Conservation (phyloP, 2,888 invertebrate species). For the Stenurella melanura region DNA sequence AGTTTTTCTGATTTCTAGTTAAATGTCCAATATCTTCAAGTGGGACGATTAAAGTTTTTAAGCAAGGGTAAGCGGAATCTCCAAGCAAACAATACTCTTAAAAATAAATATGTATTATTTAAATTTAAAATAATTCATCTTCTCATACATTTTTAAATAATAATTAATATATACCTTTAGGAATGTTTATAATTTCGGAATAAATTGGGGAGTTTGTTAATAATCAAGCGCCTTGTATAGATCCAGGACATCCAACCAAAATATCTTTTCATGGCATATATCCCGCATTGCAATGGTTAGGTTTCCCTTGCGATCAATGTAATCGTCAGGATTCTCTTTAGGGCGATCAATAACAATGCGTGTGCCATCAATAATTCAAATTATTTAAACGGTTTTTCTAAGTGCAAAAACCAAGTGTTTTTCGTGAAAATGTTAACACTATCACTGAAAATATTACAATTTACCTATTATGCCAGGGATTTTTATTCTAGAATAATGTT, state of each 20-base stretch:
- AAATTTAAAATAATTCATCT: background rate
- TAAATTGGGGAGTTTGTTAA: background rate
- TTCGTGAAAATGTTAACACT: too few species aligned
- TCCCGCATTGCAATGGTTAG: background rate
- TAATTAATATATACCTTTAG: background rate
- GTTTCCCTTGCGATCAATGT: background rate
- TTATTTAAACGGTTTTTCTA: too few species aligned
- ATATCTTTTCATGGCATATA: background rate
- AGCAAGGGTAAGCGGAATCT: background rate
- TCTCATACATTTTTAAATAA: too few species aligned
- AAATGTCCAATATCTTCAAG: constrained; percentile 28
- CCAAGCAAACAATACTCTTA: background rate
- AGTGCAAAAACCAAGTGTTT: too few species aligned
- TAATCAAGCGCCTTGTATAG: background rate
- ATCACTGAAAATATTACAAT: too few species aligned
- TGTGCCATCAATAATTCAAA: background rate
- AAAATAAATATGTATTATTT: background rate
- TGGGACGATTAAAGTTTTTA: background rate
- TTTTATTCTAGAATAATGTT: too few species aligned
- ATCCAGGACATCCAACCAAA: background rate
- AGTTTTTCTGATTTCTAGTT: constrained; percentile 29
- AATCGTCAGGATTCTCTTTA: background rate
- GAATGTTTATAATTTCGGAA: background rate
- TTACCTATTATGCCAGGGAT: too few species aligned
- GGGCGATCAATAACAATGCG: background rate